These are phyloP conservation scores for Aplodontia rufa DNA, from an alignment of 2,113 vertebrate genomes.

Conservation along the genomic window DNA sequence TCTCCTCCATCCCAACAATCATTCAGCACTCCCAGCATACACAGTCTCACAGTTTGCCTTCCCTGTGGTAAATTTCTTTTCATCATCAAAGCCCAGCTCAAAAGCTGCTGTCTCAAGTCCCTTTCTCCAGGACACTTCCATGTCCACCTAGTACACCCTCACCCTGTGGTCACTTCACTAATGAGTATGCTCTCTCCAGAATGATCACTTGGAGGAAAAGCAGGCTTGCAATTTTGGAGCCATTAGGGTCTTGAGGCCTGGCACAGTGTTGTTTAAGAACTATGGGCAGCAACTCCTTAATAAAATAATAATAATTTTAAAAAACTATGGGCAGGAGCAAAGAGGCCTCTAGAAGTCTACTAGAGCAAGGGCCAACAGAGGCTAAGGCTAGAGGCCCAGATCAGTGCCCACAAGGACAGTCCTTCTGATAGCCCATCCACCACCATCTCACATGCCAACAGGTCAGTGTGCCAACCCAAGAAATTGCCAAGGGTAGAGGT, in stretches of 20 bases:
- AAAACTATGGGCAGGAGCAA: neutral
- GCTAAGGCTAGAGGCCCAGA: neutral
- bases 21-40: neutral
- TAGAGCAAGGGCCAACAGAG: neutral
- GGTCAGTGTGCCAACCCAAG: neutral
- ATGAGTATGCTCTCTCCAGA: neutral
- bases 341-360: neutral
- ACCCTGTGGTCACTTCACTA: neutral
- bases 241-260: neutral
- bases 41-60: neutral
- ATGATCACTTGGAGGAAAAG: neutral
- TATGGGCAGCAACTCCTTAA: too few species aligned
- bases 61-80: neutral
- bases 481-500: neutral
- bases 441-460: neutral
- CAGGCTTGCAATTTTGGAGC: neutral
- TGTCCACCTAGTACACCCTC: neutral
- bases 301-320: too few species aligned
- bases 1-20: neutral
- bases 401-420: neutral
- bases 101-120: neutral
- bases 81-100: neutral
- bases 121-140: neutral
- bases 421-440: neutral
- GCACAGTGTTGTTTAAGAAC: neutral